These are phyloP conservation scores for Caenorhabditis sp. DNA, from an alignment of 2,888 invertebrate species.

Conservation along the genomic window DNA sequence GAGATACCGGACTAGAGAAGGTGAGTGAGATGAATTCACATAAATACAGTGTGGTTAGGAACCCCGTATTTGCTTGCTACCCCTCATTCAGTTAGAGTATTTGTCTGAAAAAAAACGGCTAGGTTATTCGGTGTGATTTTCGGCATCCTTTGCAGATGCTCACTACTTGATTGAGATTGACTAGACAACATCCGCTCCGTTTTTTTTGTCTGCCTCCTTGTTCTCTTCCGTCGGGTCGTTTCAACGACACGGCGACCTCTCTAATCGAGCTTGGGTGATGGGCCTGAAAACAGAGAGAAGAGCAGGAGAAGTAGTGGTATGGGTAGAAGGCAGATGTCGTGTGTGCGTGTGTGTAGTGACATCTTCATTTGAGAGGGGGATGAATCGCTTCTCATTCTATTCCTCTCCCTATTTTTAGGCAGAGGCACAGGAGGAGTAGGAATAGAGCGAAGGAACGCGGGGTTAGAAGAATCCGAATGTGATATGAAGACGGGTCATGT, in stretches of 20 bases:
- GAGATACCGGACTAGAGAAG: too few relatives aligned
- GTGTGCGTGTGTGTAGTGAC: conserved; percentile 13
- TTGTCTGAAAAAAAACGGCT: conserved; percentile 2
- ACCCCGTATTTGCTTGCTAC: background rate
- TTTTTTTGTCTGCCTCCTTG: conserved; percentile 22
- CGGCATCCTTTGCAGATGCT: conserved; percentile 13
- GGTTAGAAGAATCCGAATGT: background rate
- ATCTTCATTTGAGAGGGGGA: conserved; percentile 59
- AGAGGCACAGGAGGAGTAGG: conserved; percentile 7
- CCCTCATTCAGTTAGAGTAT: background rate
- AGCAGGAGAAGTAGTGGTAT: background rate
- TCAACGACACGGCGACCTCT: conserved; percentile 39
- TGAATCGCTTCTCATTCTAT: conserved; percentile 50
- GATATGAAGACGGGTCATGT: background rate
- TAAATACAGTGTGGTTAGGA: background rate
- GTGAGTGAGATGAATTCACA: too few relatives aligned
- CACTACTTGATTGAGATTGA: conserved; percentile 41
- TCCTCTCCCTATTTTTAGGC: conserved; percentile 16
- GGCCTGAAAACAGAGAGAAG: conserved; percentile 13
- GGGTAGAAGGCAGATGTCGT: too few relatives aligned
- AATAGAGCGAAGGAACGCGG: background rate
- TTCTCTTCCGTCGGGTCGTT: conserved; percentile 18
- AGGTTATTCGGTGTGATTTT: conserved; percentile 2
- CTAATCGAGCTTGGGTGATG: conserved; percentile 25
- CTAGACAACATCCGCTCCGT: conserved; percentile 46